Evolutionary conservation across 2,797 vertebrate genomes (phyloP).

Genomic region (Sphenodon punctatus): DNA sequence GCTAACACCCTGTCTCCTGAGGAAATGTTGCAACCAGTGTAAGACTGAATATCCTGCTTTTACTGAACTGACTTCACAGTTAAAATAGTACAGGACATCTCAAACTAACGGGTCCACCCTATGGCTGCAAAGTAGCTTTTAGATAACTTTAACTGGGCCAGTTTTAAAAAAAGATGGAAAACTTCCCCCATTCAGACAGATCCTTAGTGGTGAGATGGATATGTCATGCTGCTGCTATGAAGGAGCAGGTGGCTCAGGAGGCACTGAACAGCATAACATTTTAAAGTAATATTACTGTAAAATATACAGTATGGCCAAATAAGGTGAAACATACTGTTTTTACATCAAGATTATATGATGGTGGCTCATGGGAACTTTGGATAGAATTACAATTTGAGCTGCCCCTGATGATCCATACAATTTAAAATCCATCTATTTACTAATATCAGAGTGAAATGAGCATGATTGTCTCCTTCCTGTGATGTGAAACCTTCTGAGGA

Average conservation of each 20-base stretch:
- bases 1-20: background rate
- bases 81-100: no score
- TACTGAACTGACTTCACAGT: background rate
- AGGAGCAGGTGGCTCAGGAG: background rate
- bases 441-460: background rate
- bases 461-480: conserved; percentile 1
- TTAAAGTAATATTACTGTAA: background rate
- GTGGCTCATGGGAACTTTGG: background rate
- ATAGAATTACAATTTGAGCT: background rate
- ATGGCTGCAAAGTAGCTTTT: background rate
- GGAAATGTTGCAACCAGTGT: background rate
- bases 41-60: background rate
- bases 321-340: background rate
- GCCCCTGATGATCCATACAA: background rate
- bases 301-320: background rate
- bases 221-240: no score
- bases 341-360: background rate
- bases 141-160: rapidly evolving
- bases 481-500: background rate
- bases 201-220: background rate
- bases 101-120: no score
- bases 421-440: rapidly evolving
- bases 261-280: background rate
- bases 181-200: background rate
- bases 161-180: background rate